phyloP scores from a whole-genome alignment of 2,888 invertebrate genomes.

The Rhogogaster chlorosoma region DNA sequence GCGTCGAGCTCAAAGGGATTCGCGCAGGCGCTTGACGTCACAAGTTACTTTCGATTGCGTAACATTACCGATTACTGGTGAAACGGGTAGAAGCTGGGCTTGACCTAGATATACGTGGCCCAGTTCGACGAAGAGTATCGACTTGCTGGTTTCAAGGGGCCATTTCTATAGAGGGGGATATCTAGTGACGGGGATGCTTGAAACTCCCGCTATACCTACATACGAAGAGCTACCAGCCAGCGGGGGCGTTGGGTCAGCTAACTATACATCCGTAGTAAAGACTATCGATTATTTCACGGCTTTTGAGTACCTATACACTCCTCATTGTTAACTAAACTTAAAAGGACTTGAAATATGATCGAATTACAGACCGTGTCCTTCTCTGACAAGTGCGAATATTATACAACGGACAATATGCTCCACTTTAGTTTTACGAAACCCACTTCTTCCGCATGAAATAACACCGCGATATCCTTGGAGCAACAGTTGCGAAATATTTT shows the following conservation, averaged over 20 bases:
- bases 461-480: background rate
- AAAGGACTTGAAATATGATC: slow-evolving; percentile 20
- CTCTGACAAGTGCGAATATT: background rate
- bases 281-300: slow-evolving; percentile 34
- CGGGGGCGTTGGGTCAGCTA: slow-evolving; percentile 24
- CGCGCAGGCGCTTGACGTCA: slow-evolving; percentile 33
- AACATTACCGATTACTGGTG: slow-evolving; percentile 50
- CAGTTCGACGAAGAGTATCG: slow-evolving; percentile 49
- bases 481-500: background rate
- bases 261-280: slow-evolving; percentile 15
- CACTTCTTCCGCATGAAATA: background rate
- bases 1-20: slow-evolving; percentile 40
- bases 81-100: slow-evolving; percentile 52
- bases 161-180: slow-evolving; percentile 36
- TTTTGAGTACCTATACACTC: slow-evolving; percentile 6
- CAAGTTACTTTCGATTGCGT: slow-evolving; percentile 51
- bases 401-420: background rate
- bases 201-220: slow-evolving; percentile 6
- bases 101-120: slow-evolving; percentile 49
- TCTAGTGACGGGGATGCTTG: background rate
- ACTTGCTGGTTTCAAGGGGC: slow-evolving; percentile 49
- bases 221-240: slow-evolving; percentile 7
- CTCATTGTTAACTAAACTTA: background rate
- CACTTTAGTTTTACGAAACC: background rate
- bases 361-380: background rate